phyloP scores from a whole-genome alignment of 2,888 invertebrate genomes.

The Epistrophe grossulariae region DNA sequence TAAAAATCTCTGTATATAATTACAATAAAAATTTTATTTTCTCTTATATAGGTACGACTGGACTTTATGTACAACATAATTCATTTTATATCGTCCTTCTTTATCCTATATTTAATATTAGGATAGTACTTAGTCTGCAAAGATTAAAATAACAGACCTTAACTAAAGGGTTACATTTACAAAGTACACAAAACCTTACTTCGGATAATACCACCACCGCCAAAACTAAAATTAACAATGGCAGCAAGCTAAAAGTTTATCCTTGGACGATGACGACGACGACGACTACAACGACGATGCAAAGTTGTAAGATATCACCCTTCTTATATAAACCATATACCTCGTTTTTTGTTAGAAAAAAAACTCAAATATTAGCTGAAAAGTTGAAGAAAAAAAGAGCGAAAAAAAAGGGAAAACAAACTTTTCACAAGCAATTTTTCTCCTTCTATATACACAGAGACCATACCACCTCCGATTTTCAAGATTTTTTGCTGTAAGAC shows the following conservation, averaged over 20 bases:
- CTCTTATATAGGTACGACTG: too few species aligned
- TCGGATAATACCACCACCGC: constrained; percentile 52
- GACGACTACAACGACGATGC: constrained; percentile 3
- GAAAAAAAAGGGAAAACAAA: constrained; percentile 36
- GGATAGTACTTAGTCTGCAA: constrained; percentile 40
- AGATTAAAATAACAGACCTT: constrained; percentile 60
- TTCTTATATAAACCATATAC: neutral
- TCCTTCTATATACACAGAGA: constrained; percentile 15
- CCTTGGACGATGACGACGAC: constrained; percentile 51
- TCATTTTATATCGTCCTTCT: constrained; percentile 19
- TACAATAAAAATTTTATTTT: too few species aligned
- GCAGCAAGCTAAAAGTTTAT: constrained; percentile 73
- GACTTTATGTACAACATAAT: constrained; percentile 39
- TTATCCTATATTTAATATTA: constrained; percentile 38
- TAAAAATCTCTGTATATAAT: neutral
- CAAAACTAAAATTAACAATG: constrained; percentile 68
- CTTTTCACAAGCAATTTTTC: constrained; percentile 72
- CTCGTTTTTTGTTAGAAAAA: constrained; percentile 28
- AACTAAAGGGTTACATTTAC: constrained; percentile 61
- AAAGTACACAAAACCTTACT: constrained; percentile 53
- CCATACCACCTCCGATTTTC: neutral
- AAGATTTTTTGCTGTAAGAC: constrained; percentile 48
- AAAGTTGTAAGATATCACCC: constrained; percentile 49
- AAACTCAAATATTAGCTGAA: constrained; percentile 74
- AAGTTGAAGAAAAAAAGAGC: constrained; percentile 47